Evolutionary conservation across 2,113 vertebrate species (phyloP).

Genomic region (Plestiodon gilberti): DNA sequence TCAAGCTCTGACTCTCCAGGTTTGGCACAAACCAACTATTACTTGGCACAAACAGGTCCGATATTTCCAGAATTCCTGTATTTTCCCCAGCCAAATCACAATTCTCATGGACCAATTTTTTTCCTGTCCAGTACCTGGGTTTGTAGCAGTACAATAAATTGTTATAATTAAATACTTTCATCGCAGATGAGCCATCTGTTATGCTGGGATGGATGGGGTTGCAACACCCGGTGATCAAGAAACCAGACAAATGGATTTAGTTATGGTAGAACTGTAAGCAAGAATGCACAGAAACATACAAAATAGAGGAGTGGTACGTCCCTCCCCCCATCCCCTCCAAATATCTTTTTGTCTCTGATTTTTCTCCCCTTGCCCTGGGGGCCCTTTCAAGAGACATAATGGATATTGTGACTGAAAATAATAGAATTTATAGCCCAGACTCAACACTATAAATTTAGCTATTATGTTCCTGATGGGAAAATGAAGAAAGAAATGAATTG

Average conservation of each 20-base stretch:
- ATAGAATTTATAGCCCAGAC: conserved; percentile 75
- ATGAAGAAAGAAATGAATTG: conserved; percentile 77
- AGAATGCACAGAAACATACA: neutral
- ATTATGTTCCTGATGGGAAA: conserved; percentile 75
- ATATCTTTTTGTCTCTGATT: conserved; percentile 59
- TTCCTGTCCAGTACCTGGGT: neutral
- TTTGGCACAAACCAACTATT: neutral
- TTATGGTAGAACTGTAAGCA: neutral
- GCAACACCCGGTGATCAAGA: conserved; percentile 27
- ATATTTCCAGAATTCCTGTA: conserved; percentile 26
- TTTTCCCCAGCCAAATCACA: conserved; percentile 3
- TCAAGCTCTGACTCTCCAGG: neutral
- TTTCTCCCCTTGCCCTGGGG: conserved; percentile 63
- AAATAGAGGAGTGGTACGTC: neutral
- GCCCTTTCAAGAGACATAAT: conserved; percentile 67
- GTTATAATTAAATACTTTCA: conserved; percentile 29
- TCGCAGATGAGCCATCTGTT: neutral
- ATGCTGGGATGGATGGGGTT: neutral
- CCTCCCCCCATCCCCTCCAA: conserved; percentile 31
- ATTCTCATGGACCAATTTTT: neutral
- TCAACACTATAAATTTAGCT: conserved; percentile 76
- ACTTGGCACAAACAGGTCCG: neutral
- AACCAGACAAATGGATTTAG: neutral
- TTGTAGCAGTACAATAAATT: neutral
- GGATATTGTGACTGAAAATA: conserved; percentile 74